Percentiles rank a stretch among this genome's conserved stretches.
Evolutionary conservation across 2,888 invertebrate genomes (phyloP).

Genomic region (Amiota minor): DNA sequence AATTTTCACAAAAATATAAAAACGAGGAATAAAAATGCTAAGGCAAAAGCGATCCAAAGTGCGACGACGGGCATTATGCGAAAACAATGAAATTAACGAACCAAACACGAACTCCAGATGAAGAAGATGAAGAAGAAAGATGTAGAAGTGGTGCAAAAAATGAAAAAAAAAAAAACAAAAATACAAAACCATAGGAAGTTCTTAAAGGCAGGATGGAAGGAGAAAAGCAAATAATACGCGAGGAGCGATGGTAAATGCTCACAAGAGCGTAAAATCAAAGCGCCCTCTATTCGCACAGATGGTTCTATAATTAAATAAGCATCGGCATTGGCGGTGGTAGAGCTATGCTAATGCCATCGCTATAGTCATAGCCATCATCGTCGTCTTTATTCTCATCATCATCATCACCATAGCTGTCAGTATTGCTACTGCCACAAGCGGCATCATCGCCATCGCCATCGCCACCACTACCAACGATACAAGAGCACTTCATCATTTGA

Average conservation of each 20-base stretch:
- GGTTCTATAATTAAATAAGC: constrained; percentile 68
- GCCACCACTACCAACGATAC: background rate
- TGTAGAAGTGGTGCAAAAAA: constrained; percentile 12
- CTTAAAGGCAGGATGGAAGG: background rate
- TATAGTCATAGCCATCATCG: background rate
- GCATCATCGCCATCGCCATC: constrained; percentile 4
- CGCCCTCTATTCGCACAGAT: constrained; percentile 64
- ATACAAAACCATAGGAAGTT: constrained; percentile 5
- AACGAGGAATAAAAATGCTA: too few species aligned
- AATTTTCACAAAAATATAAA: constrained; percentile 13
- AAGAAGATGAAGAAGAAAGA: constrained; percentile 30
- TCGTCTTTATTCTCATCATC: background rate
- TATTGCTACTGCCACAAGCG: background rate
- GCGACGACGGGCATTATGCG: constrained; percentile 49
- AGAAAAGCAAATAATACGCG: constrained; percentile 28
- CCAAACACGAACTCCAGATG: constrained; percentile 52
- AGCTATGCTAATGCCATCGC: background rate
- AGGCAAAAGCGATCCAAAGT: constrained; percentile 15
- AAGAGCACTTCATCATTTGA: constrained; percentile 7
- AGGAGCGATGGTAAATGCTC: constrained; percentile 45
- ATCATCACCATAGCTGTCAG: background rate
- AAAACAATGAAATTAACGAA: constrained; percentile 69
- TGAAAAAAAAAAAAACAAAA: constrained; percentile 31
- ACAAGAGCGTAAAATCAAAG: constrained; percentile 69
- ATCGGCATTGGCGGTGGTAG: constrained; percentile 41